Base-by-base conservation (phyloP, 2,113 vertebrate species). In the Dolichallabes microphthalmus region DNA sequence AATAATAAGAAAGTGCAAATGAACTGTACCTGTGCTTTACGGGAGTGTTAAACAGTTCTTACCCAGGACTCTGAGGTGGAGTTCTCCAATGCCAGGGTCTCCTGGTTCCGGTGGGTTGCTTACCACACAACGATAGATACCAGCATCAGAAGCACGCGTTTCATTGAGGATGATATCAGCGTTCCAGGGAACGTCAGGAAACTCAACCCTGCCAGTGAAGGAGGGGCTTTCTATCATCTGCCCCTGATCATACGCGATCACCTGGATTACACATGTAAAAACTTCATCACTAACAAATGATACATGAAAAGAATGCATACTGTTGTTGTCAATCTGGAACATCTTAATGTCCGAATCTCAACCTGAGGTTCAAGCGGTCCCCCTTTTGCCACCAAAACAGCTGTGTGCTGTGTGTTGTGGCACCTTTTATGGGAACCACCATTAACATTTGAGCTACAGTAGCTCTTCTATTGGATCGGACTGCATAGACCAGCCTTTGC, bases 61-160 rank as follows among this genome's bases (percentile, higher is more conserved):
- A 95, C 95, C 94, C 57, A 96, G 86, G 0, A 96, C 92, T 10
- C 82, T 94, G 69, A 96, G 94, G 60, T 82, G 79, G 82, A 96
- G 87, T 80, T 96, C 94, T 68, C 94, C 95, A 0, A 96, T 93
- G 30, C 94, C 94, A 0, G 94, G 92, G 25, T 92, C 92, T 52
- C 94, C 92, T 0, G 90, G 74, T 84, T 96, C 95, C 0, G 96
- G 96, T 0, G 95, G 96, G 88, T 96, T 96, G 83, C 91, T 95
- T 84, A 96, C 95, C 90, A 95, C 94, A 83, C 96, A 96, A 80
- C 94, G 95, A 88, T 96, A 96, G 15, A 90, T 80, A 0, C 96
- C 95, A 0, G 94, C 93, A 13, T 96, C 96, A 0, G 95, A 93
- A 2, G 91, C 80, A 0, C 88, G 93, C 0, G 95, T 95, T 85